Evolutionary conservation across 2,888 invertebrate species (phyloP).

Genomic region (Noctuana brunneofusca): DNA sequence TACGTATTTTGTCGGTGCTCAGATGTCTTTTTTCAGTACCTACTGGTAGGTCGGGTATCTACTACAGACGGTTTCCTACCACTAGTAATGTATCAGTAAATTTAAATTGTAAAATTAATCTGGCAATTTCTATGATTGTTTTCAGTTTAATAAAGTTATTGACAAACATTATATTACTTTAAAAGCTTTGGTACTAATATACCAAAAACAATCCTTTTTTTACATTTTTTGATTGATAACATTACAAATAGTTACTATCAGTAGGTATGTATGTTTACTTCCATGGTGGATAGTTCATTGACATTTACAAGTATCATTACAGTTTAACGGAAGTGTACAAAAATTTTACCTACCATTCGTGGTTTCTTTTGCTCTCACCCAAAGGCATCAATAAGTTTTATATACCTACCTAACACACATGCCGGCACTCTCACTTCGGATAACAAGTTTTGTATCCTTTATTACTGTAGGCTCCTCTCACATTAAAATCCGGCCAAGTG

Average conservation of each 20-base stretch:
- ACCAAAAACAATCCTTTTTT: no score
- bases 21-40: conserved; percentile 34
- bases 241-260: no score
- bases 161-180: no score
- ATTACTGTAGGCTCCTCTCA: conserved; percentile 1
- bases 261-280: no score
- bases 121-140: no score
- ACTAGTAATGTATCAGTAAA: no score
- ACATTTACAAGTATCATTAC: background rate
- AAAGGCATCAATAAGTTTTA: conserved; percentile 4
- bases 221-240: no score
- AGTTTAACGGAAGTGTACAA: conserved; percentile 8
- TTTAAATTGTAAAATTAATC: no score
- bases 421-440: conserved; percentile 13
- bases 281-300: background rate
- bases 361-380: conserved; percentile 10
- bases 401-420: background rate
- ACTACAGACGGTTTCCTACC: no score
- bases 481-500: background rate
- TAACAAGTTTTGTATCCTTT: conserved; percentile 19
- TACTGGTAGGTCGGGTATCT: no score
- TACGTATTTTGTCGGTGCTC: conserved; percentile 38
- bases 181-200: no score
- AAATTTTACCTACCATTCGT: background rate
- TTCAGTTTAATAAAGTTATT: no score